Base-by-base conservation (phyloP, 2,113 vertebrate species). In the Pyrgilauda ruficollis region DNA sequence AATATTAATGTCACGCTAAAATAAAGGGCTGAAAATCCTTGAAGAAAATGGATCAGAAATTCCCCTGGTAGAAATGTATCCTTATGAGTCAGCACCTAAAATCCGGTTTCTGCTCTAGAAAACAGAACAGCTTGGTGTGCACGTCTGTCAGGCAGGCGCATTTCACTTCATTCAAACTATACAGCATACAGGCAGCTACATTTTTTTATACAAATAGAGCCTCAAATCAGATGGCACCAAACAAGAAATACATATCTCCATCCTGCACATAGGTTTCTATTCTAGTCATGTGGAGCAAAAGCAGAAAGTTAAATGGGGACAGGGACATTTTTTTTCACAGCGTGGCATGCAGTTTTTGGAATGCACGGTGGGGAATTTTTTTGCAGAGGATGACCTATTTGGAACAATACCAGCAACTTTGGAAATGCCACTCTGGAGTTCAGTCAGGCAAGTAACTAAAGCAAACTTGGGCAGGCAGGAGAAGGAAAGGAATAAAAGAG, bases 301-400 rank as follows among this genome's bases (percentile, higher is more conserved):
- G 64, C 41, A 95, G 89, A 93, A 95, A 98, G 97, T 97, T 90
- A 98, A 97, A 97, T 27, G 89, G 97, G 97, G 97, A 96, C 97
- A 97, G 86, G 94, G 96, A 97, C 89, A 33, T 84, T 84, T 96
- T 96, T 96, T 94, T 94, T 95, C 33, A 9, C 85, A 94, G 86
- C 55, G 93, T 96, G 96, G 84, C 15, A 1, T 93, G 96, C 56
- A 58, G 93, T 96, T 98, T 98, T 96, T 98, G 97, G 97, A 97
- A 97, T 97, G 97, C 97, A 94, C 78, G 77, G 96, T 94, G 95
- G 94, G 96, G 97, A 97, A 95, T 97, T 97, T 98, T 98, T 97
- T 97, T 97, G 95, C 96, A 89, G 96, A 97, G 97, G 97, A 94
- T 98, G 97, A 98, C 98, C 98, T 98, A 98, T 97, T 98, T 98